Base-by-base conservation (phyloP, 2,888 invertebrate species). In the Kryphioiulus occultus region DNA sequence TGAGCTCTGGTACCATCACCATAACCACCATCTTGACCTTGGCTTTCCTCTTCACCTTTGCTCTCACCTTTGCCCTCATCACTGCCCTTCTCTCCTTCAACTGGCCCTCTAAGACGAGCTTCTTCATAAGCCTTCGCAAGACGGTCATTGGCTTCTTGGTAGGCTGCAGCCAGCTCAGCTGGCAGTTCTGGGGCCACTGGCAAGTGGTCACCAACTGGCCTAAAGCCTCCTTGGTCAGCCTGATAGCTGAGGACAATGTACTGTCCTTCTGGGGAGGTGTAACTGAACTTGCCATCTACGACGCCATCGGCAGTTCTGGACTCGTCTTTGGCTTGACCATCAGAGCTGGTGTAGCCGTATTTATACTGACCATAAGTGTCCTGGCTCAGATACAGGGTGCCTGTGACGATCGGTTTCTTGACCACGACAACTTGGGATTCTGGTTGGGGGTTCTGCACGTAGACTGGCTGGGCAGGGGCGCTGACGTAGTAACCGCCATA, bases 191-290 rank as follows among this genome's bases (percentile, higher is more conserved):
- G 87, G n/a, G 53, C 84, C 5, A 19, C 19, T 47, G 87, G 87
- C 44, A 87, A 30, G 22, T 83, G 84, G 85, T 83, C 95, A 90
- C 95, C 95, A 88, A 95, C 94, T 89, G 95, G 95, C 92, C 95
- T 95, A 93, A 96, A 96, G n/a, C 96, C 96, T 89, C 94, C 93
- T 89, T 94, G 94, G 91, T 95, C 95, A 88, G 95, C 95, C 94
- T 88, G 88, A 88, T 90, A 89, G n/a, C 88, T 89, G 91, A 94
- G 94, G 93, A 94, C 94, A 88, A 95, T 93, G 88, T 94, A 92
- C 87, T 94, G 93, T 32, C 94, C 94, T 89, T 92, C 91, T 3
- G 94, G 94, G 89, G 94, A 93, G 83, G 94, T 94, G 92, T 95
- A 96, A 89, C 94, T 94, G 91, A 96, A 96, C 12, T 95, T 94